Conservation (phyloP, 2,113 vertebrate species). For the Chiloscyllium plagiosum region DNA sequence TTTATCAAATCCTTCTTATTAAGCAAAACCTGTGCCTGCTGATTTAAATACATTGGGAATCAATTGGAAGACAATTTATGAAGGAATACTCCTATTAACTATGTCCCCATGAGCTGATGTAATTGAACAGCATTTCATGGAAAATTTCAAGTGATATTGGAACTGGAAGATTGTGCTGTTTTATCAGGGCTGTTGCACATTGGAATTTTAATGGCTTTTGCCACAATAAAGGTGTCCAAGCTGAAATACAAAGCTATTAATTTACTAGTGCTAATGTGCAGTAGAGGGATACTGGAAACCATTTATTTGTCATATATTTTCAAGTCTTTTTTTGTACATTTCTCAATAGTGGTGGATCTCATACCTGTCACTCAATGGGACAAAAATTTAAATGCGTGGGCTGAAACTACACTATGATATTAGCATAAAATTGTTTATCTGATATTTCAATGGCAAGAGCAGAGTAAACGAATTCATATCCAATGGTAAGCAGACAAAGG, state of each 20-base stretch:
- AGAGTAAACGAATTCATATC: background rate
- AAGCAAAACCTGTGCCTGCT: conserved; percentile 8
- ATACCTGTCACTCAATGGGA: background rate
- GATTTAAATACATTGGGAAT: conserved; percentile 36
- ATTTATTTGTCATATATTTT: background rate
- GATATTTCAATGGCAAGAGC: background rate
- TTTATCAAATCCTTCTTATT: conserved; percentile 33
- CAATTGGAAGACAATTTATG: conserved; percentile 15
- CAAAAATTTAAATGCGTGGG: background rate
- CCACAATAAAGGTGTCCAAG: background rate
- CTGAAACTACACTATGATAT: conserved; percentile 10
- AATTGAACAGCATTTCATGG: conserved; percentile 31
- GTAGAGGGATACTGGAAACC: background rate
- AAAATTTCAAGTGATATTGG: conserved; percentile 27
- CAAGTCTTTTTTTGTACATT: background rate
- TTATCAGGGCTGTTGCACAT: conserved; percentile 34
- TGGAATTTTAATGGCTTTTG: conserved; percentile 27
- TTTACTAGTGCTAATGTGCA: background rate
- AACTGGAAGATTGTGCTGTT: background rate
- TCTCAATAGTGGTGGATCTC: background rate
- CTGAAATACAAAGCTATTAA: conserved; percentile 15
- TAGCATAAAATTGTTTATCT: background rate
- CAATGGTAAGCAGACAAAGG: background rate
- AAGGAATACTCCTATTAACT: conserved; percentile 17
- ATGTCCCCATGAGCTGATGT: background rate